A percentile compares a stretch with the other conserved stretches of the same genome.
phyloP scores from a whole-genome alignment of 2,888 invertebrate genomes.

The Desoria tigrina region DNA sequence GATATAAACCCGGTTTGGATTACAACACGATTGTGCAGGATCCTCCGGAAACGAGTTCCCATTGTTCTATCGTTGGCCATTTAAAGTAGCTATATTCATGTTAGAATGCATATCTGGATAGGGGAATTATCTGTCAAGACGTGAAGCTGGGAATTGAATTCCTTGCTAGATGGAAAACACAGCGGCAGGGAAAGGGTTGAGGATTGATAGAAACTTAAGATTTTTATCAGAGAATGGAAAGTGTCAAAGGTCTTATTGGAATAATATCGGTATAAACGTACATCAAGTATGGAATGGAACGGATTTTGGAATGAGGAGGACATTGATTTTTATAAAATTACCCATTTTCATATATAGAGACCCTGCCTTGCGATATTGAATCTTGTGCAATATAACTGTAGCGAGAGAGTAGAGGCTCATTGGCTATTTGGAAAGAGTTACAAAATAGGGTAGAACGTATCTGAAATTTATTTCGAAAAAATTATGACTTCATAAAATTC shows the following conservation, averaged over 20 bases:
- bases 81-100: too few species aligned
- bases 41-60: too few species aligned
- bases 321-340: slow-evolving; percentile 16
- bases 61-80: too few species aligned
- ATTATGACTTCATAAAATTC: slow-evolving; percentile 52
- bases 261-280: not conserved
- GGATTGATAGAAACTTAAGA: slow-evolving; percentile 13
- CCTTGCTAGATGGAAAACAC: too few species aligned
- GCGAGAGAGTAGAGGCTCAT: not conserved
- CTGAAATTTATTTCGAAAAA: slow-evolving; percentile 34
- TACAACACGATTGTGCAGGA: too few species aligned
- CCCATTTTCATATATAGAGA: slow-evolving; percentile 6
- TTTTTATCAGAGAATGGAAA: slow-evolving; percentile 24
- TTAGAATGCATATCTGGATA: too few species aligned
- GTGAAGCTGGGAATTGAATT: too few species aligned
- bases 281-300: not conserved
- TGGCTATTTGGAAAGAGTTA: slow-evolving; percentile 4
- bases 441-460: slow-evolving; percentile 3
- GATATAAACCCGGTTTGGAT: too few species aligned
- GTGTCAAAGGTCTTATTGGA: not conserved
- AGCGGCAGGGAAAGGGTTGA: too few species aligned
- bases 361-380: not conserved
- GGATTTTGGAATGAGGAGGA: slow-evolving; percentile 12
- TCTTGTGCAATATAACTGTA: too few species aligned
- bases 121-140: too few species aligned